Percentiles rank a stretch among this genome's conserved stretches.
Conservation (phyloP, 2,113 vertebrate genomes). For the Lontra canadensis region DNA sequence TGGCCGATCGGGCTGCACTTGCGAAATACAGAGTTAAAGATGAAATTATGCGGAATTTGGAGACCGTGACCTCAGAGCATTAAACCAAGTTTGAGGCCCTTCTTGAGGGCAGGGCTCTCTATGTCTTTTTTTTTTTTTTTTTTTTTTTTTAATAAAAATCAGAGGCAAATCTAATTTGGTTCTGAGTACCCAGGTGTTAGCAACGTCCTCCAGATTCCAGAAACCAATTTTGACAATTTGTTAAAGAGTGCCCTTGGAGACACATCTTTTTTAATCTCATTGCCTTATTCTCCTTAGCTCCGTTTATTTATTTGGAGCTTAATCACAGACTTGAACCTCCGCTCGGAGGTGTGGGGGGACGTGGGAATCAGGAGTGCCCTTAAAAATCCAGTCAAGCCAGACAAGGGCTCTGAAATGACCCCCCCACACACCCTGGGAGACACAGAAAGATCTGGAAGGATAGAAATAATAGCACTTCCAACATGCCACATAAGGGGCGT, state of each 20-base stretch:
- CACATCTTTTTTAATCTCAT: background rate
- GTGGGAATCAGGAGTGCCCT: background rate
- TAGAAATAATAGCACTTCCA: background rate
- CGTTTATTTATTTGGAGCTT: background rate
- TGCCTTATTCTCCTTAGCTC: background rate
- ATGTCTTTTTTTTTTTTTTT: background rate
- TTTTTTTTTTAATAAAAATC: background rate
- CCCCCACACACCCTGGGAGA: background rate
- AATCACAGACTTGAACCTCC: background rate
- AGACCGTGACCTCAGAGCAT: background rate
- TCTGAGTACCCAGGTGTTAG: slow-evolving; percentile 1
- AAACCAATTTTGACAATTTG: background rate
- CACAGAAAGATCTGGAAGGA: background rate
- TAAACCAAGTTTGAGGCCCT: background rate
- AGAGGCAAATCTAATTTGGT: background rate
- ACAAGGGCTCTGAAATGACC: background rate
- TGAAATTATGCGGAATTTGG: background rate
- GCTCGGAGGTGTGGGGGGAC: background rate
- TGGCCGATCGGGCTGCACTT: background rate
- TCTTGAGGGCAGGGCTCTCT: background rate
- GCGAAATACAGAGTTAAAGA: background rate
- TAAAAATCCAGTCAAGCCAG: background rate
- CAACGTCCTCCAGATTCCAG: background rate
- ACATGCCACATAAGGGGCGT: background rate
- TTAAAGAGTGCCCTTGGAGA: background rate